Conservation (phyloP, 37 sponge, comb jelly and placozoan species). For the Aphrocallistes beatrix region DNA sequence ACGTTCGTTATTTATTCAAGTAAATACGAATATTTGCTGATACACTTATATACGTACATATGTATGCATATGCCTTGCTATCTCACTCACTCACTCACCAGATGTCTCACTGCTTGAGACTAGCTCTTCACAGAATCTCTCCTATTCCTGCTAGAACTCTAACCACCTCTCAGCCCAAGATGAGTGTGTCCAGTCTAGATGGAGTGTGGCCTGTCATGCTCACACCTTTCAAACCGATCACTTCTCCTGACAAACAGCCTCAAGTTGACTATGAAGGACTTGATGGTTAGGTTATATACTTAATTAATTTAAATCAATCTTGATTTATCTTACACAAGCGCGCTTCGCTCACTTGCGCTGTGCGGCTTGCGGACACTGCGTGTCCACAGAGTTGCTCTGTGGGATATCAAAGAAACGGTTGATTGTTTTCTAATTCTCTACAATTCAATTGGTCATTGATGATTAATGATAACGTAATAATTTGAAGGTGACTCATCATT, state of each 20-base stretch:
- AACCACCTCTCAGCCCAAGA: background rate
- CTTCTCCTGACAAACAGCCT: slow-evolving; percentile 30
- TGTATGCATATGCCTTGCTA: background rate
- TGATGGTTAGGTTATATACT: slow-evolving; percentile 58
- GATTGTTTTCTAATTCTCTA: no score
- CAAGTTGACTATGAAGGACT: slow-evolving; percentile 63
- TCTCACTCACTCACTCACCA: background rate
- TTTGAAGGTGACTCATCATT: no score
- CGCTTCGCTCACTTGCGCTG: no score
- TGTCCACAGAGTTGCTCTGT: no score
- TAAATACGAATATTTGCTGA: background rate
- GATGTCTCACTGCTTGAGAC: background rate
- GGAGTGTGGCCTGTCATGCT: slow-evolving; percentile 79
- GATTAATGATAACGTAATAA: no score
- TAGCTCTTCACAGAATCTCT: background rate
- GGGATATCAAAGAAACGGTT: no score
- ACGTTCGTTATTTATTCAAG: no score
- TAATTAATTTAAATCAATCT: background rate
- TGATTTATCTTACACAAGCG: no score
- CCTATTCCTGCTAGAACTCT: background rate
- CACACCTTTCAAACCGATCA: slow-evolving; percentile 55
- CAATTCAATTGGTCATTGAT: no score
- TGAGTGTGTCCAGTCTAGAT: slow-evolving; percentile 30
- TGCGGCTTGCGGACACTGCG: no score
- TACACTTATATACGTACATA: background rate